phyloP scores from a whole-genome alignment of 2,888 invertebrate genomes.

The Drosophila acutilabella region DNA sequence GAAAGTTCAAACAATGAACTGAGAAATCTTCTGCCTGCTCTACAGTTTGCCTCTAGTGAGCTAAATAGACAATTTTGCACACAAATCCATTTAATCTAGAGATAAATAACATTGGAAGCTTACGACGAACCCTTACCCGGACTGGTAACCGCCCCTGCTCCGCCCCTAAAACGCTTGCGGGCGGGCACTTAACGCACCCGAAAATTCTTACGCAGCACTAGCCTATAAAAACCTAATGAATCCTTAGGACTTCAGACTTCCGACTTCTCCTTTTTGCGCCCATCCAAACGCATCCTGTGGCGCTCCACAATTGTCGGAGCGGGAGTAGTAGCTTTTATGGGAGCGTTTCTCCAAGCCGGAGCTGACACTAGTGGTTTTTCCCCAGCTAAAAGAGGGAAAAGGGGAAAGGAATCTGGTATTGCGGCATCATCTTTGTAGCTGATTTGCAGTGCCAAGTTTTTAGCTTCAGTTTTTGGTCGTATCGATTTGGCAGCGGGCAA shows the following conservation, averaged over 20 bases:
- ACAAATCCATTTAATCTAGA: slow-evolving; percentile 82
- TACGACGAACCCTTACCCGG: slow-evolving; percentile 16
- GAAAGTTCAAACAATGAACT: slow-evolving; percentile 74
- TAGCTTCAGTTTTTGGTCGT: slow-evolving; percentile 30
- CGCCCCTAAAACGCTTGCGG: slow-evolving; percentile 29
- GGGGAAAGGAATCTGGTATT: background rate
- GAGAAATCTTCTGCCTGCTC: slow-evolving; percentile 28
- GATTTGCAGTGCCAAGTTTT: background rate
- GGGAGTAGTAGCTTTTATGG: background rate
- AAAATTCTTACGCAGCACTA: slow-evolving; percentile 79
- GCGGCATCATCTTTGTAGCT: slow-evolving; percentile 18
- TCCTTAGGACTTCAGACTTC: slow-evolving; percentile 47
- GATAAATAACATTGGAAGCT: slow-evolving; percentile 77
- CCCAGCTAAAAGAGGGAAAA: background rate
- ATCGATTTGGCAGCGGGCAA: slow-evolving; percentile 71
- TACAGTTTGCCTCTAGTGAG: slow-evolving; percentile 27
- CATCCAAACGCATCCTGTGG: slow-evolving; percentile 45
- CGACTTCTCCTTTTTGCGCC: slow-evolving; percentile 20
- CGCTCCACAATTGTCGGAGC: slow-evolving; percentile 55
- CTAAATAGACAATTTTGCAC: slow-evolving; percentile 81
- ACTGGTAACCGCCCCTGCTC: background rate
- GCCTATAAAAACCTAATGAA: slow-evolving; percentile 67
- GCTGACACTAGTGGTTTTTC: slow-evolving; percentile 9
- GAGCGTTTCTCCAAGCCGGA: background rate
- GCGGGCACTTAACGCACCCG: slow-evolving; percentile 77